Percentiles rank a stretch among this genome's conserved stretches.
Conservation (phyloP, 2,113 vertebrate genomes). For the Microcebus jonahi region DNA sequence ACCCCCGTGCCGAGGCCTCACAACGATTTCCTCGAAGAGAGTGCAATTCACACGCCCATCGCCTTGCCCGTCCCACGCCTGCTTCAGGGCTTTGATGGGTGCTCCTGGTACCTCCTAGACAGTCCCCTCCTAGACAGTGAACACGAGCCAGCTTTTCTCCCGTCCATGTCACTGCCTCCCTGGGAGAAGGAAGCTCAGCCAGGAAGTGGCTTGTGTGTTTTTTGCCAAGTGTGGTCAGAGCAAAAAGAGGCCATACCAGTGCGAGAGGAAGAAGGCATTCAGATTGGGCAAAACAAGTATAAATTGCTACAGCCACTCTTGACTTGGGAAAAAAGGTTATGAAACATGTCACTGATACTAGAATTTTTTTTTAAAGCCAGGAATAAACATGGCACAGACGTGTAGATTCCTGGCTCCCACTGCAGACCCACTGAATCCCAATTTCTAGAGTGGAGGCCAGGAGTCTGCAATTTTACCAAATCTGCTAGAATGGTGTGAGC, state of each 20-base stretch:
- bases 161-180: neutral
- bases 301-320: fast-evolving
- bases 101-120: neutral
- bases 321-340: neutral
- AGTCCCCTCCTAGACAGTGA: neutral
- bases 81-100: neutral
- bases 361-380: neutral
- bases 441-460: neutral
- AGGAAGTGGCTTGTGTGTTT: neutral
- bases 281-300: neutral
- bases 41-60: neutral
- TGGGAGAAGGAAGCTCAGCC: neutral
- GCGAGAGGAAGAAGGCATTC: neutral
- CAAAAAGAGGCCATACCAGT: neutral
- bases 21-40: fast-evolving
- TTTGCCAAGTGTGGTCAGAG: neutral
- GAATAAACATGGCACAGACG: neutral
- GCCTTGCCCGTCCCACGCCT: too few relatives aligned
- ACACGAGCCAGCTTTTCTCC: neutral
- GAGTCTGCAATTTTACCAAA: neutral
- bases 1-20: fast-evolving
- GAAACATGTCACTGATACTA: neutral
- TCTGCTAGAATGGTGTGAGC: neutral
- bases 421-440: neutral
- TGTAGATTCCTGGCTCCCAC: neutral